Evolutionary conservation across 1,140 invertebrate species (phyloP), one percentile per base, ranked within the genome.

Genomic region (Bombus confusus): DNA sequence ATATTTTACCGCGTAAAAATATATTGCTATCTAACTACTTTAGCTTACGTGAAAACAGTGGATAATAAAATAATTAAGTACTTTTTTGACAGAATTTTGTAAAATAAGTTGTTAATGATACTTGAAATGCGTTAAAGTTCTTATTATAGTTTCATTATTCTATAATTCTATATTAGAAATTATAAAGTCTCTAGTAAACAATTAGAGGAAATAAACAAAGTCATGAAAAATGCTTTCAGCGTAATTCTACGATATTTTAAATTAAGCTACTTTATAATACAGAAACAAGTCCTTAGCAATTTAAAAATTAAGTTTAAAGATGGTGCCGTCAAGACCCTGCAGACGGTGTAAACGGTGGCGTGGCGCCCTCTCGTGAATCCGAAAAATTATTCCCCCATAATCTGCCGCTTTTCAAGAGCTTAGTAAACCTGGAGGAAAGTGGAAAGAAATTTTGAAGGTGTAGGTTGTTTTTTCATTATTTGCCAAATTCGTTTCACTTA

Each of bases 401-500:
- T 79, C 66, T 39, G 22, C 66, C 77, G 77, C 47, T 80, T 80
- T 37, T 4, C 52, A 3, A 39, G 34, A 85, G 18, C 57, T 47
- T 62, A 25, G 39, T 71, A 80, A 72, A 10, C 73, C 43, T 41
- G 39, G 5, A 41, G 47, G 28, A 43, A 72, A 80, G 28, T 57
- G 83, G 1, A 66, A 39, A 64, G 57, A 80, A 72, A 28, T 41
- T 72, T 85, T 59, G 3, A 62, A 80, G 28, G 25, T 34, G 83
- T 80, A 85, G 31, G 83, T 85, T 72, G 15, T 80, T 66, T 73
- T 64, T 52, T 41, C 13, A 47, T 37, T 41, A 43, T 43, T n/a
- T 43, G 41, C 0, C 8, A n/a, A 13, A 22, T 52, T 47, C 13
- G 1, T 37, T 47, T 75, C 12, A 52, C 18, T 28, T n/a, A 5